Conservation (phyloP, 35 echinoderm and acorn worm species). For the Apostichopus californicus region DNA sequence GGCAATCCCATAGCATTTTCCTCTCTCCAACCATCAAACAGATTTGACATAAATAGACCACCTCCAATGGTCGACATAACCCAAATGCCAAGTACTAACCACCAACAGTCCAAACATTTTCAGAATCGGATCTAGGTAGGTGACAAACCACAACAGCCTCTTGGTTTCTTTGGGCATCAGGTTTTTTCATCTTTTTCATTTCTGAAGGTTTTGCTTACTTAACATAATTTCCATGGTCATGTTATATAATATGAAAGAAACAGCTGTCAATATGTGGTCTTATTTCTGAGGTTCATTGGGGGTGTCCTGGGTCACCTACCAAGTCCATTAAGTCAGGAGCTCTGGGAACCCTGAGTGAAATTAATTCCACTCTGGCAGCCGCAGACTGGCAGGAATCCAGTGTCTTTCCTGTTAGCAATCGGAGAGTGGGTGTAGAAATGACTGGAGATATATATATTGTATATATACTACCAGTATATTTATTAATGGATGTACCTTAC, state of each 20-base stretch:
- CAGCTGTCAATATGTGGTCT: slow-evolving; percentile 8
- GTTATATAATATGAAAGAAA: background rate
- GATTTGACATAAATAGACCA: too few relatives aligned
- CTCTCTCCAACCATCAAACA: too few relatives aligned
- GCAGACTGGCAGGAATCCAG: background rate
- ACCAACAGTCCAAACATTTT: background rate
- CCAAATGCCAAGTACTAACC: background rate
- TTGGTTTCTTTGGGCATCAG: background rate
- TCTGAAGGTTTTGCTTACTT: too few relatives aligned
- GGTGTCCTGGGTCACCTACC: background rate
- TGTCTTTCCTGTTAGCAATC: background rate
- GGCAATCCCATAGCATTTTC: too few relatives aligned
- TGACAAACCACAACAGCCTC: background rate
- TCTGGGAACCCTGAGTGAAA: background rate
- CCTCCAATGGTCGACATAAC: too few relatives aligned
- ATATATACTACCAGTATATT: too few relatives aligned
- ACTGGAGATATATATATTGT: background rate
- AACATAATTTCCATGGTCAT: background rate
- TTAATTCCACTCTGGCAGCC: background rate
- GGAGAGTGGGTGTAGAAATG: background rate
- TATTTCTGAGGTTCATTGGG: background rate
- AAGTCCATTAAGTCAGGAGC: background rate
- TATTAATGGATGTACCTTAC: too few relatives aligned
- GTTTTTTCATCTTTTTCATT: background rate
- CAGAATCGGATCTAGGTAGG: background rate